phyloP scores from a whole-genome alignment of 2,797 vertebrate species.

The Sarcophilus harrisii region DNA sequence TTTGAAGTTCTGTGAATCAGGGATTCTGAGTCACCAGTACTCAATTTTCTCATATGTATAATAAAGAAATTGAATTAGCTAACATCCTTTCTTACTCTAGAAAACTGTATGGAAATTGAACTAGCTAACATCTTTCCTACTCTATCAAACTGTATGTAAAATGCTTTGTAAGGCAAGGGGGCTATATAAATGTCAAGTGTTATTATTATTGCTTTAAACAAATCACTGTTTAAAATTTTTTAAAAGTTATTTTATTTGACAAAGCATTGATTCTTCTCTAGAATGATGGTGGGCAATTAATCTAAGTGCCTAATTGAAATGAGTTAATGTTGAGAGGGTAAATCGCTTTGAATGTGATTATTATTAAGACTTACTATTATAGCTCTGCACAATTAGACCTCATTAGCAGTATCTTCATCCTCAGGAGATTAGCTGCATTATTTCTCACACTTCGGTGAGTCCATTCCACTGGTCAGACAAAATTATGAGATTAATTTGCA shows the following conservation, averaged over 20 bases:
- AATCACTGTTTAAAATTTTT: constrained; percentile 29
- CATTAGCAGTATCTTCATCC: constrained; percentile 51
- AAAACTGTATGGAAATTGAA: background rate
- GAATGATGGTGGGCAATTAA: constrained; percentile 44
- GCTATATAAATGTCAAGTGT: background rate
- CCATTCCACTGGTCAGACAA: constrained; percentile 38
- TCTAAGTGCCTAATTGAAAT: constrained; percentile 55
- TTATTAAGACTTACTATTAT: constrained; percentile 55
- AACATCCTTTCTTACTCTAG: background rate
- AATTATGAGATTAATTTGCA: constrained; percentile 52
- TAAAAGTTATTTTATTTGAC: constrained; percentile 25
- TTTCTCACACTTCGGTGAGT: constrained; percentile 42
- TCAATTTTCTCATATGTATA: background rate
- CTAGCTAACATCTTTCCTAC: background rate
- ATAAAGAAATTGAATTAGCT: background rate
- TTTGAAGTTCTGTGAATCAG: background rate
- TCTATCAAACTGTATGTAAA: background rate
- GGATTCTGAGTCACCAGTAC: background rate
- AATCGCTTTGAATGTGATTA: constrained; percentile 37
- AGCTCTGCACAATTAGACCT: constrained; percentile 48
- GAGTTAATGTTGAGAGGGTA: constrained; percentile 58
- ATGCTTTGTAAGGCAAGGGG: background rate
- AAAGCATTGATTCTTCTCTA: constrained; percentile 31
- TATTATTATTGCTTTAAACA: constrained; percentile 49
- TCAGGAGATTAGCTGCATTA: constrained; percentile 44